Evolutionary conservation across 2,797 vertebrate species (phyloP).

Genomic region (Gambusia yucatana): DNA sequence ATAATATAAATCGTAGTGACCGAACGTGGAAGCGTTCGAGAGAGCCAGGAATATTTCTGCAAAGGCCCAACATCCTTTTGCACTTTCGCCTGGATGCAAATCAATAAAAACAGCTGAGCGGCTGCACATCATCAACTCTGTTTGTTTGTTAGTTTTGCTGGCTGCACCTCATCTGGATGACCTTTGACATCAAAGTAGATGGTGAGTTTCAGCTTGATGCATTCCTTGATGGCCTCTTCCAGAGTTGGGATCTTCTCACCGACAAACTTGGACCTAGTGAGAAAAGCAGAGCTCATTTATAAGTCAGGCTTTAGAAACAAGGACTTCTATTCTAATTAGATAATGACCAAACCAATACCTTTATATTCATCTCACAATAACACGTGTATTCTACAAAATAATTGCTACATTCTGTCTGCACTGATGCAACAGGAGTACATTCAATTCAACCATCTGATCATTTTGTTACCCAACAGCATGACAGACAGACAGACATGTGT

Average conservation of each 20-base stretch:
- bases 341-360: not conserved
- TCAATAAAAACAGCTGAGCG: conserved; percentile 24
- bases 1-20: no score
- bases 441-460: not conserved
- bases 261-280: conserved; percentile 83
- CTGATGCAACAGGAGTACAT: not conserved
- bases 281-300: not conserved
- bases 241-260: conserved; percentile 92
- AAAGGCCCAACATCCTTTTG: not conserved
- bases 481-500: not conserved
- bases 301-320: not conserved
- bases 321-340: not conserved
- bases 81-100: conserved; percentile 2
- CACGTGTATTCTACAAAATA: not conserved
- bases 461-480: not conserved
- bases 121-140: not conserved
- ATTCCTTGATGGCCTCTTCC: conserved; percentile 90
- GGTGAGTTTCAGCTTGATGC: conserved; percentile 85
- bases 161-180: conserved; percentile 88
- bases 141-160: conserved; percentile 18
- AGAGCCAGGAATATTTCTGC: not conserved
- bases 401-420: not conserved
- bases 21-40: no score
- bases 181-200: conserved; percentile 98
- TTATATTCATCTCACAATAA: not conserved